Conservation (phyloP, 1,140 invertebrate genomes). For the Melitaea cinxia region DNA sequence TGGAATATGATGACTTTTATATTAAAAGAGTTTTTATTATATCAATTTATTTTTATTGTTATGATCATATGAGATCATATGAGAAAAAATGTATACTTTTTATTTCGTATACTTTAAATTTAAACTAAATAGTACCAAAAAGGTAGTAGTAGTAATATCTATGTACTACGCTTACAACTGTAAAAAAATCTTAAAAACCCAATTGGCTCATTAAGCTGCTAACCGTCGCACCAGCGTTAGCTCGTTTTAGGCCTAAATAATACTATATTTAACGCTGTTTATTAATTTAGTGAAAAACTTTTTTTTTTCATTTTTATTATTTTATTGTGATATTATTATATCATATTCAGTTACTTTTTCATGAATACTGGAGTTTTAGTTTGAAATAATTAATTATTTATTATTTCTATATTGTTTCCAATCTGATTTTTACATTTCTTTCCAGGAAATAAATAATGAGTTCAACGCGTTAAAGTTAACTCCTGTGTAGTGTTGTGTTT, state of each 20-base stretch:
- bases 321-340: neutral
- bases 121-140: too few species aligned
- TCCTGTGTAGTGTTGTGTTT: conserved; percentile 26
- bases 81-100: too few species aligned
- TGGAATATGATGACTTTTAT: conserved; percentile 20
- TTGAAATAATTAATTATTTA: neutral
- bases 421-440: conserved; percentile 23
- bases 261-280: neutral
- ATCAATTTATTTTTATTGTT: neutral
- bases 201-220: too few species aligned
- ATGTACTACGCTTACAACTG: too few species aligned
- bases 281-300: neutral
- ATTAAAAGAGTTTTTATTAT: neutral
- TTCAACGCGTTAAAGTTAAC: conserved; percentile 8
- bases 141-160: too few species aligned
- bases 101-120: too few species aligned
- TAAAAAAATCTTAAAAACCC: too few species aligned
- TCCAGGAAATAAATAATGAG: conserved; percentile 28
- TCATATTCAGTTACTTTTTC: too few species aligned
- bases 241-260: conserved; percentile 3
- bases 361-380: conserved; percentile 10
- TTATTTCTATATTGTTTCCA: neutral
- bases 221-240: neutral
- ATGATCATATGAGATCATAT: neutral
- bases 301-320: neutral